Conservation (phyloP, 2,113 vertebrate genomes). For the Aix galericulata region DNA sequence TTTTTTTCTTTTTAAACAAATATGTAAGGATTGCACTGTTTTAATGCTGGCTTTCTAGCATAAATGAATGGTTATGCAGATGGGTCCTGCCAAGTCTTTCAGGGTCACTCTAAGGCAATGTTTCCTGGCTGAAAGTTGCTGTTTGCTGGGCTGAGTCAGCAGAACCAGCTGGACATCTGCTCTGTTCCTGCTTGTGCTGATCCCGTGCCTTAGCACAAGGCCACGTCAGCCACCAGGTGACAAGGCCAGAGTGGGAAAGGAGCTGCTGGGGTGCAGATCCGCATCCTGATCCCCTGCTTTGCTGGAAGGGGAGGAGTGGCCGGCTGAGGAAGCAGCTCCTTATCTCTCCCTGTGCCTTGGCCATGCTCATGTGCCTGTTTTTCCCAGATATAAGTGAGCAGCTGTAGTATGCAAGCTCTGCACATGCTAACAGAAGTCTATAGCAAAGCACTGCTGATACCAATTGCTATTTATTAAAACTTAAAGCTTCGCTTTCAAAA, state of each 20-base stretch:
- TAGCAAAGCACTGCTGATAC: background rate
- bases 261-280: background rate
- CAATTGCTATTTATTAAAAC: background rate
- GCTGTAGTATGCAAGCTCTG: background rate
- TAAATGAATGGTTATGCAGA: background rate
- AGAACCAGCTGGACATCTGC: background rate
- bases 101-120: background rate
- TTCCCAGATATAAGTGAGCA: background rate
- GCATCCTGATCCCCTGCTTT: background rate
- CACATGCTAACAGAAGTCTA: background rate
- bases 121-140: background rate
- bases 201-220: rapidly evolving
- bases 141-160: background rate
- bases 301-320: background rate
- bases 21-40: background rate
- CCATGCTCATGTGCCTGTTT: background rate
- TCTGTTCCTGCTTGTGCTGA: background rate
- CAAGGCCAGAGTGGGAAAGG: background rate
- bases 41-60: background rate
- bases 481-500: background rate
- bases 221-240: background rate
- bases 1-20: background rate
- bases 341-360: background rate
- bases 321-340: background rate
- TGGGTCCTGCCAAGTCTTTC: background rate